Percentiles rank a stretch among this genome's conserved stretches.
Conservation (phyloP, 2,888 invertebrate species). For the Lepidocyrtinus sp. region DNA sequence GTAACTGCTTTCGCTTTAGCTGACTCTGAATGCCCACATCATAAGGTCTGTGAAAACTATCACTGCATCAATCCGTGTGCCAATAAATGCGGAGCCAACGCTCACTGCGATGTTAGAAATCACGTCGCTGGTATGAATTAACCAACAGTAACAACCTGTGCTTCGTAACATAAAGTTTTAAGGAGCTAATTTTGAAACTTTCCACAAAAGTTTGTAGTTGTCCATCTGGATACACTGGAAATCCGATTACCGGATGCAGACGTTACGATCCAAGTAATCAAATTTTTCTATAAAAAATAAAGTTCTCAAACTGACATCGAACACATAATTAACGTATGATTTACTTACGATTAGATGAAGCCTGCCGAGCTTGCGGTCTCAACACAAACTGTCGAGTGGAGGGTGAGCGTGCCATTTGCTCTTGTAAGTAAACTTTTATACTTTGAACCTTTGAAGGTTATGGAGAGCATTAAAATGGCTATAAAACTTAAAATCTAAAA, state of each 20-base stretch:
- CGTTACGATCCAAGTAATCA: conserved; percentile 82
- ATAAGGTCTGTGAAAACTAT: conserved; percentile 82
- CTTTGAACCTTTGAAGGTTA: no score
- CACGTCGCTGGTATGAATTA: conserved; percentile 82
- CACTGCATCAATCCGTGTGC: conserved; percentile 86
- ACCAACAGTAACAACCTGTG: no score
- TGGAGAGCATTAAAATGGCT: background rate
- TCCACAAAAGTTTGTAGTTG: no score
- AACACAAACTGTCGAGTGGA: conserved; percentile 68
- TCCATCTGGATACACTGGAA: conserved; percentile 84
- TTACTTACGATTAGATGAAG: conserved; percentile 74
- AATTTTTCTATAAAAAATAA: background rate
- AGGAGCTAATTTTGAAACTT: no score
- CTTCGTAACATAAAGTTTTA: no score
- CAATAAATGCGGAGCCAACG: conserved; percentile 82
- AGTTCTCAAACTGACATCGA: background rate
- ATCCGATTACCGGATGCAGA: conserved; percentile 82
- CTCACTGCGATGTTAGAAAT: conserved; percentile 83
- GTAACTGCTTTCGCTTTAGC: conserved; percentile 73
- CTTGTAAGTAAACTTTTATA: conserved; percentile 76
- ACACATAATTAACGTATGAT: conserved; percentile 4
- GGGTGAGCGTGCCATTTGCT: conserved; percentile 82
- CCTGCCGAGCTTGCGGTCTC: conserved; percentile 69
- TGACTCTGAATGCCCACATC: conserved; percentile 82
- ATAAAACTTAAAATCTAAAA: background rate